Conservation (phyloP, 2,113 vertebrate species). For the Trichomycterus rosablanca region DNA sequence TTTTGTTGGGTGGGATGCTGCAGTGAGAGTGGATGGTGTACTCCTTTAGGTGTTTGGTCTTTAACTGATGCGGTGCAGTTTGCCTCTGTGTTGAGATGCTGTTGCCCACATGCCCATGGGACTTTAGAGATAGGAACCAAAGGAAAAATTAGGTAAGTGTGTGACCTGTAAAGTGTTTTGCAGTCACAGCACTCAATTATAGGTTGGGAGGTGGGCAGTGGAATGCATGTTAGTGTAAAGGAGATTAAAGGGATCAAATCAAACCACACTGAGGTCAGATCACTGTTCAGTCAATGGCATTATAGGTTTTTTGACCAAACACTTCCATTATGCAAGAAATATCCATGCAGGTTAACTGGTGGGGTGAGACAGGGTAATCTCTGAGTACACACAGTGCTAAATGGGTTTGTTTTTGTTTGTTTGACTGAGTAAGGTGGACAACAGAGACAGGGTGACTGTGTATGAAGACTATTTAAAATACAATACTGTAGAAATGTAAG, state of each 20-base stretch:
- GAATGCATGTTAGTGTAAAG: conserved; percentile 54
- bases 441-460: no score
- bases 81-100: conserved; percentile 61
- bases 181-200: conserved; percentile 45
- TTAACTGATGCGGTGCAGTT: conserved; percentile 69
- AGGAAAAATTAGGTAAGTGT: conserved; percentile 62
- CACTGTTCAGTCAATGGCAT: conserved; percentile 45
- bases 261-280: conserved; percentile 45
- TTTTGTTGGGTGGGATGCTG: conserved; percentile 83
- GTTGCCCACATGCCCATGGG: conserved; percentile 62
- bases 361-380: no score
- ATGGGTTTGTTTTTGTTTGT: no score
- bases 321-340: conserved; percentile 47
- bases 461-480: no score
- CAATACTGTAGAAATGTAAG: no score
- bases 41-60: conserved; percentile 81
- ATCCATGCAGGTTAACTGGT: no score
- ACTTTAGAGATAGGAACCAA: conserved; percentile 76
- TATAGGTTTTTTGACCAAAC: conserved; percentile 47
- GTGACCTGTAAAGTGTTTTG: conserved; percentile 27
- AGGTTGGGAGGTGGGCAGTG: conserved; percentile 28
- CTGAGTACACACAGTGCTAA: no score
- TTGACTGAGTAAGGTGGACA: no score
- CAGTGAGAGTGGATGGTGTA: conserved; percentile 83
- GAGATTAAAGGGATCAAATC: conserved; percentile 44